These are phyloP conservation scores for Tortricodes alternella DNA, from an alignment of 2,888 invertebrate species.

Conservation along the genomic window DNA sequence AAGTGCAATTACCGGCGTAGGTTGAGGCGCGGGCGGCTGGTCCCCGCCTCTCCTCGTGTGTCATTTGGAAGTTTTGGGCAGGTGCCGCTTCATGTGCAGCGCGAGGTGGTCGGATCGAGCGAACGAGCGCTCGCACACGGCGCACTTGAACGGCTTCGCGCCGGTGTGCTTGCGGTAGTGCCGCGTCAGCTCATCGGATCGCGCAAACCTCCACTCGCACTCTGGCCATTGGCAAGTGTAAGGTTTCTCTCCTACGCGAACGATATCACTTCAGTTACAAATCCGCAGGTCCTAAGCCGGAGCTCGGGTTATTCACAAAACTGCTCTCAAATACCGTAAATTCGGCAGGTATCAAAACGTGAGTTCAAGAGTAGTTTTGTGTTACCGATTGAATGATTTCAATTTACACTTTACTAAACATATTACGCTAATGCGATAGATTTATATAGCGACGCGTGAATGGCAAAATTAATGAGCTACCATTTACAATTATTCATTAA, in stretches of 20 bases:
- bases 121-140: conserved; percentile 96
- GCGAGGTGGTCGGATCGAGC: conserved; percentile 97
- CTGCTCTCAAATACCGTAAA: conserved; percentile 24
- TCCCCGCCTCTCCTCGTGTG: conserved; percentile 77
- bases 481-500: no score
- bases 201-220: conserved; percentile 98
- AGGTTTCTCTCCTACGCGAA: conserved; percentile 94
- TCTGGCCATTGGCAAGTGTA: conserved; percentile 99
- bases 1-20: conserved; percentile 55
- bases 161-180: conserved; percentile 99
- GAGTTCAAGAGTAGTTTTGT: neutral
- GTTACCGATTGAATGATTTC: no score
- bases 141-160: conserved; percentile 98
- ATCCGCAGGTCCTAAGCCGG: no score
- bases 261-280: neutral
- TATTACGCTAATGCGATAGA: no score
- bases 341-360: neutral
- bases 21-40: conserved; percentile 64
- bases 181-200: conserved; percentile 97
- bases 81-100: conserved; percentile 97
- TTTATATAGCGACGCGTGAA: no score
- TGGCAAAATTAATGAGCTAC: no score
- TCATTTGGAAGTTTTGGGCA: conserved; percentile 93
- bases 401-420: no score
- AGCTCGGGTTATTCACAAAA: neutral